phyloP scores from a whole-genome alignment of 1,140 invertebrate genomes.

The Neodiprion fabricii region DNA sequence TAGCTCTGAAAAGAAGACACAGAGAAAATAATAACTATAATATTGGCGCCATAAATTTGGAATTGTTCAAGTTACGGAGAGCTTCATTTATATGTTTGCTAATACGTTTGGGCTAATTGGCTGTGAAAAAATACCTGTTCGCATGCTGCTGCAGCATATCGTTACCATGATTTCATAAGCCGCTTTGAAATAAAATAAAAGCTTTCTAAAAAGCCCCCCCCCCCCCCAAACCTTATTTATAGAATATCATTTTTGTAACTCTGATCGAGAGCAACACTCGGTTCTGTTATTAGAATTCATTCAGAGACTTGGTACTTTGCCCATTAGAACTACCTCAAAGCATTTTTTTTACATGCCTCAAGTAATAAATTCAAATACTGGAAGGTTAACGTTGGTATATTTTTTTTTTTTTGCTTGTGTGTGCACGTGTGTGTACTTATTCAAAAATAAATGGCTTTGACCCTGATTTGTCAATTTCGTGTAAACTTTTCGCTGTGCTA shows the following conservation, averaged over 20 bases:
- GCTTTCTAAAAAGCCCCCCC: too few relatives aligned
- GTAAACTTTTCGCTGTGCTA: neutral
- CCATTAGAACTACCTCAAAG: neutral
- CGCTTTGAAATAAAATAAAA: too few relatives aligned
- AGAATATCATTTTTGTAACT: constrained; percentile 1
- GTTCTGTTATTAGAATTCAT: neutral
- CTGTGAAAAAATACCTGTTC: too few relatives aligned
- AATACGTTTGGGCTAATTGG: too few relatives aligned
- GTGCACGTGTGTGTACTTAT: neutral
- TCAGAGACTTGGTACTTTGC: constrained; percentile 2
- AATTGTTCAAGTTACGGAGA: too few relatives aligned
- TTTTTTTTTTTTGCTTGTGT: neutral
- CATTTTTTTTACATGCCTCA: too few relatives aligned
- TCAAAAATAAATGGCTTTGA: neutral
- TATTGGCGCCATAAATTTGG: too few relatives aligned
- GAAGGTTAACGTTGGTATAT: neutral
- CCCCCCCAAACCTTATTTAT: neutral
- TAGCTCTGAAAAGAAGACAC: neutral
- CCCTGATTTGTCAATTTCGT: too few relatives aligned
- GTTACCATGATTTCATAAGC: too few relatives aligned
- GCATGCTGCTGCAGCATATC: too few relatives aligned
- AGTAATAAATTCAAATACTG: neutral
- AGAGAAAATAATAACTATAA: too few relatives aligned
- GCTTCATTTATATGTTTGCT: too few relatives aligned
- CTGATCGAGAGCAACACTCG: neutral